A percentile compares a stretch with the other conserved stretches of the same genome.
These are phyloP conservation scores for Centroberyx gerrardi DNA, from an alignment of 2,797 vertebrate species.

Conservation along the genomic window DNA sequence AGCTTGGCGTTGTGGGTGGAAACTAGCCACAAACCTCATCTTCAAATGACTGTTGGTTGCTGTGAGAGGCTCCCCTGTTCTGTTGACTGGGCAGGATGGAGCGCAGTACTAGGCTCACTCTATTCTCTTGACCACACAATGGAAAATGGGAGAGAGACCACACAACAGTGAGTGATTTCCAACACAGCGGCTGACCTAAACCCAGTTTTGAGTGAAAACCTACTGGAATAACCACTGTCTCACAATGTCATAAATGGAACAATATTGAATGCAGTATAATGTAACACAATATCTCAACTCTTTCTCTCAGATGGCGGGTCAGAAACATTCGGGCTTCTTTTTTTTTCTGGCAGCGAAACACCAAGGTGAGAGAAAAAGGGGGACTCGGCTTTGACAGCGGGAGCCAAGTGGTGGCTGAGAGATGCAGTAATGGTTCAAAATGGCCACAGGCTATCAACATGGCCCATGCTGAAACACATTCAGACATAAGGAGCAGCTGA, in stretches of 20 bases:
- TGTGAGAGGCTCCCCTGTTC: slow-evolving; percentile 75
- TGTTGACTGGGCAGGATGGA: slow-evolving; percentile 78
- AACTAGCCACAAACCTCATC: slow-evolving; percentile 85
- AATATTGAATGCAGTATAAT: slow-evolving; percentile 34
- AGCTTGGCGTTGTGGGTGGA: slow-evolving; percentile 84
- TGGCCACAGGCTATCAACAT: background rate
- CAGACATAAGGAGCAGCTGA: slow-evolving; percentile 18
- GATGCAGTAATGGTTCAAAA: slow-evolving; percentile 26
- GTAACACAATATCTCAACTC: slow-evolving; percentile 35
- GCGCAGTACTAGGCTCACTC: slow-evolving; percentile 63
- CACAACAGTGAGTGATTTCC: slow-evolving; percentile 79
- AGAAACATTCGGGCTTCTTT: too few species aligned
- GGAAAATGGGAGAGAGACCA: slow-evolving; percentile 79
- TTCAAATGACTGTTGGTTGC: slow-evolving; percentile 80
- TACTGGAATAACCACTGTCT: slow-evolving; percentile 29
- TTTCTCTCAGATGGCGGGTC: slow-evolving; percentile 30
- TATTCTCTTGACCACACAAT: slow-evolving; percentile 80
- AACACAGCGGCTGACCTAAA: slow-evolving; percentile 69
- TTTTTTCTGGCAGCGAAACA: slow-evolving; percentile 11
- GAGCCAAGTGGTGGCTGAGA: slow-evolving; percentile 17
- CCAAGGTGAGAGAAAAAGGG: background rate
- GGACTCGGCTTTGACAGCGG: background rate
- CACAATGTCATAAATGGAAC: slow-evolving; percentile 29
- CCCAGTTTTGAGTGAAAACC: slow-evolving; percentile 54
- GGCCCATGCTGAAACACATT: slow-evolving; percentile 8